phyloP scores from a whole-genome alignment of 2,113 vertebrate species.

The Acrocephalus kingi region DNA sequence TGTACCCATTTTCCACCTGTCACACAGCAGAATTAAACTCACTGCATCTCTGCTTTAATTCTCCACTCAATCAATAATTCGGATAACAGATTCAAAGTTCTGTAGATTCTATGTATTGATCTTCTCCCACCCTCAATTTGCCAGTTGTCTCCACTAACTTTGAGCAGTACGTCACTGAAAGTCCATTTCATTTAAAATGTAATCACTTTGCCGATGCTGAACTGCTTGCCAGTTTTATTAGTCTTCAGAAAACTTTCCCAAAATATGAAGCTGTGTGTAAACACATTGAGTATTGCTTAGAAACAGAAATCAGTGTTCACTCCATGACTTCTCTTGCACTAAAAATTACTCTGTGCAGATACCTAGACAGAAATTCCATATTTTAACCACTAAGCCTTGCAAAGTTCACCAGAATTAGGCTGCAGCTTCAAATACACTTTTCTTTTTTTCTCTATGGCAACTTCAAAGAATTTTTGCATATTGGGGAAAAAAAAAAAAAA shows the following conservation, averaged over 20 bases:
- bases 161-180: conserved; percentile 40
- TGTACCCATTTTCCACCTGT: conserved; percentile 66
- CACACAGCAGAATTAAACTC: conserved; percentile 67
- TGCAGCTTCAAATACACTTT: not conserved
- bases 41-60: conserved; percentile 63
- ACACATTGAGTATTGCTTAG: not conserved
- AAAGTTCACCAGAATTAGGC: not conserved
- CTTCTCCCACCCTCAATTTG: conserved; percentile 59
- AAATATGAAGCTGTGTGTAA: conserved; percentile 12
- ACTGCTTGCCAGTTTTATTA: conserved; percentile 37
- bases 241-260: conserved; percentile 30
- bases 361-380: not conserved
- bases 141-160: conserved; percentile 58
- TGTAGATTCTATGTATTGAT: conserved; percentile 63
- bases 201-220: conserved; percentile 14
- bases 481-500: not conserved
- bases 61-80: conserved; percentile 62
- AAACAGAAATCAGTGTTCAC: not conserved
- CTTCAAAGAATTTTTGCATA: not conserved
- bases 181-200: conserved; percentile 61
- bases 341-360: not conserved
- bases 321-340: not conserved
- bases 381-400: not conserved
- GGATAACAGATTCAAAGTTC: conserved; percentile 57
- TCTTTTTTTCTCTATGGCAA: not conserved